Evolutionary conservation across 2,113 vertebrate species (phyloP), one percentile per base, ranked within the genome.

Genomic region (Dolichotis patagonum): DNA sequence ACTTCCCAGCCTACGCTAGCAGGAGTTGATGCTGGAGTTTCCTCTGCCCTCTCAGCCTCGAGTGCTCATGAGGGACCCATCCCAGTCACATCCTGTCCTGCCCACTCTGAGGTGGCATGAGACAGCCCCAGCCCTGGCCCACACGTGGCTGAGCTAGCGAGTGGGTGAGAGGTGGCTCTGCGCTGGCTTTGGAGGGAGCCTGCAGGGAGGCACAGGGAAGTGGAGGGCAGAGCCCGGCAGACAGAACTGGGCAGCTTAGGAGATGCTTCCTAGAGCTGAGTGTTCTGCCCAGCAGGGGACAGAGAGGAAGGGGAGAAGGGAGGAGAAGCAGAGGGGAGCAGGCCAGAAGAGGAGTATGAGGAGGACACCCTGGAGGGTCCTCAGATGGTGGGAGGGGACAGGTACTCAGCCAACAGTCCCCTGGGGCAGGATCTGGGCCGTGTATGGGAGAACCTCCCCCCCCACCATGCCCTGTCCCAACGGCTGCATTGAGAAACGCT

Each of bases 81-180:
- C 17, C 38, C 35, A 13, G 5, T 54, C 32, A 6, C 12, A 67
- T 52, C 14, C 54, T 0, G 1, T 17, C 35, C 4, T 12, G 17
- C 41, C 52, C 16, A 8, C 19, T 7, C 9, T 0, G 0, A 1
- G 60, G 58, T 3, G 19, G 20, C 41, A 3, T 8, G 7, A 4
- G 35, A 60, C 1, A 19, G 49, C n/a, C 28, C 65, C 54, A 16
- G 60, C 2, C 41, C 22, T 24, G 11, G 8, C 35, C 80, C 26
- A 12, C 14, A 8, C 10, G 4, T 43, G 32, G 6, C 1, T 43
- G 62, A 56, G 10, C 1, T 41, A 30, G 63, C 17, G 2, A 41
- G 43, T 17, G 8, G 8, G 20, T 8, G 22, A 38, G 5, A 86
- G 17, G 3, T 1, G 13, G 85, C 38, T 32, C 12, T 14, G 28